Percentiles rank a stretch among this genome's conserved stretches.
Conservation (phyloP, 2,113 vertebrate species). For the Scartelaos histophorus region DNA sequence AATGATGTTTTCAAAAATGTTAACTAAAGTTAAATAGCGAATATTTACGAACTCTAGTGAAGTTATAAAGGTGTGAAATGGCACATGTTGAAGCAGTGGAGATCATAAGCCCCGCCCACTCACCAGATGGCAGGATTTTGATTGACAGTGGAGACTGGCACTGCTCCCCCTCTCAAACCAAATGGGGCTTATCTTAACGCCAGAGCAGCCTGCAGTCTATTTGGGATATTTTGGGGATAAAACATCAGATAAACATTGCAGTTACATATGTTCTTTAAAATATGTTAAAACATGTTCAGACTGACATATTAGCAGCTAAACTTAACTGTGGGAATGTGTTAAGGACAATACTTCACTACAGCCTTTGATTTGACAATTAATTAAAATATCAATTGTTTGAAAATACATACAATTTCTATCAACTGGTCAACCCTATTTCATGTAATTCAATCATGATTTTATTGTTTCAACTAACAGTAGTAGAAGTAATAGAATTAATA, state of each 20-base stretch:
- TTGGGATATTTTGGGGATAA: too few relatives aligned
- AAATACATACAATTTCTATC: too few relatives aligned
- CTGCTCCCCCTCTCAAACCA: neutral
- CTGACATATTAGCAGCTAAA: too few relatives aligned
- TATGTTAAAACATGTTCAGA: too few relatives aligned
- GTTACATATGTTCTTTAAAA: too few relatives aligned
- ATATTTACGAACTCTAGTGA: neutral
- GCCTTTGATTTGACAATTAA: too few relatives aligned
- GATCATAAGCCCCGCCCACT: conserved; percentile 34
- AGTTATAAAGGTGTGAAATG: conserved; percentile 22
- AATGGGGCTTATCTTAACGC: neutral
- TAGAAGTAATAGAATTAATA: neutral
- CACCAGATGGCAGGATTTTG: conserved; percentile 42
- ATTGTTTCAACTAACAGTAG: neutral
- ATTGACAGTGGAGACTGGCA: conserved; percentile 60
- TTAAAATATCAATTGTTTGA: too few relatives aligned
- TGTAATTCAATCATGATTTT: too few relatives aligned
- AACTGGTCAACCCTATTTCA: too few relatives aligned
- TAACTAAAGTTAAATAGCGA: neutral
- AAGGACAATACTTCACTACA: too few relatives aligned
- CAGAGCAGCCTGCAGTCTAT: neutral
- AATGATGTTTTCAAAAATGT: neutral
- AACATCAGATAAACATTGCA: too few relatives aligned
- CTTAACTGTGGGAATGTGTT: too few relatives aligned
- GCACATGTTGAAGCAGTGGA: conserved; percentile 25